These are phyloP conservation scores for Platichthys stellatus DNA, from an alignment of 2,113 vertebrate genomes.

Conservation along the genomic window DNA sequence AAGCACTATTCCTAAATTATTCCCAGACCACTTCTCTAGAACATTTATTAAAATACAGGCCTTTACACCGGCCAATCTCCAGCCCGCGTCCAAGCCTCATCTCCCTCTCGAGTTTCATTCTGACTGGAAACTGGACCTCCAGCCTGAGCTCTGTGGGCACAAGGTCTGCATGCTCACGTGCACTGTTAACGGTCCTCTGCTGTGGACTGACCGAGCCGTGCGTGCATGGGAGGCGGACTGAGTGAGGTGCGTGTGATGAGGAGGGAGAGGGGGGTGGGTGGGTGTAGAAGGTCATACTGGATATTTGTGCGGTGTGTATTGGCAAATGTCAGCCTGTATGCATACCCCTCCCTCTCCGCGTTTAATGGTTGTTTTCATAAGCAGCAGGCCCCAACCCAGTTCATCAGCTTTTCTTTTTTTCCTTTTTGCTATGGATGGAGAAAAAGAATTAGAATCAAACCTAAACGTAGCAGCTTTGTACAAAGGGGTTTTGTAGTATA, in stretches of 20 bases:
- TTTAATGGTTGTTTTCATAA: conserved; percentile 63
- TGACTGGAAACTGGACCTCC: conserved; percentile 55
- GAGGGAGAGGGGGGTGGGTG: background rate
- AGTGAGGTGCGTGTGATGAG: conserved; percentile 38
- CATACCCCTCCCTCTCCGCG: conserved; percentile 30
- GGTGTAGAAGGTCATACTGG: conserved; percentile 40
- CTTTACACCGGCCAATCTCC: conserved; percentile 25
- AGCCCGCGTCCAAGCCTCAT: conserved; percentile 24
- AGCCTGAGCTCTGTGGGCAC: conserved; percentile 31
- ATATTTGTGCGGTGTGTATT: conserved; percentile 44
- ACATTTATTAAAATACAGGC: conserved; percentile 46
- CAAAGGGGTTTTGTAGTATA: conserved; percentile 42
- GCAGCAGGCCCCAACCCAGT: conserved; percentile 34
- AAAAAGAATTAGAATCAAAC: conserved; percentile 31
- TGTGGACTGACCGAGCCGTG: conserved; percentile 41
- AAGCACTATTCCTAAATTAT: conserved; percentile 45
- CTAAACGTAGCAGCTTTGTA: conserved; percentile 16
- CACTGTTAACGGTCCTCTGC: conserved; percentile 36
- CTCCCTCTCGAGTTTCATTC: conserved; percentile 47
- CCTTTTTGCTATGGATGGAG: conserved; percentile 25
- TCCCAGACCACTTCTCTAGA: conserved; percentile 54
- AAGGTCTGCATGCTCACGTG: conserved; percentile 29
- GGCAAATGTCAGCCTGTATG: conserved; percentile 28
- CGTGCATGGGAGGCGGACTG: conserved; percentile 27
- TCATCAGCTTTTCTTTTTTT: conserved; percentile 36